A percentile compares a stretch with the other conserved stretches of the same genome.
phyloP scores from a whole-genome alignment of 2,113 vertebrate species.

The Ahaetulla prasina region DNA sequence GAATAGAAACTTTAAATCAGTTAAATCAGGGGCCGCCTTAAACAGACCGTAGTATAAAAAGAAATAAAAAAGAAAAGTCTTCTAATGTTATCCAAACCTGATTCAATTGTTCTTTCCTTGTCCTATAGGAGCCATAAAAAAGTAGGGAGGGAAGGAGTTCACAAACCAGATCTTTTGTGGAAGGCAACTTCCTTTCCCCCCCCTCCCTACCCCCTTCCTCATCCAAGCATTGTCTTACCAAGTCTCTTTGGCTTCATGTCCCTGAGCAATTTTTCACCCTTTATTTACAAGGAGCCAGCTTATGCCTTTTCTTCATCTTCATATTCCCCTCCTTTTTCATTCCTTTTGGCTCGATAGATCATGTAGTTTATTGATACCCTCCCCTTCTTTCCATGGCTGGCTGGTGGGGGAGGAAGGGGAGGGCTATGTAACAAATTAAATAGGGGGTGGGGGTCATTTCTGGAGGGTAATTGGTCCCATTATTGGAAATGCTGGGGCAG shows the following conservation, averaged over 20 bases:
- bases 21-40: neutral
- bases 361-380: constrained; percentile 32
- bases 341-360: constrained; percentile 32
- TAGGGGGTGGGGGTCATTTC: constrained; percentile 22
- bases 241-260: neutral
- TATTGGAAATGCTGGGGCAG: constrained; percentile 49
- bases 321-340: constrained; percentile 19
- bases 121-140: neutral
- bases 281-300: neutral
- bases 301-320: neutral
- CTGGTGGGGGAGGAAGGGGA: constrained; percentile 12
- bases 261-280: neutral
- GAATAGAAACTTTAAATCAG: neutral
- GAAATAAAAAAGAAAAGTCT: neutral
- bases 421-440: constrained; percentile 3
- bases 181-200: neutral
- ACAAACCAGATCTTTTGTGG: neutral
- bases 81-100: neutral
- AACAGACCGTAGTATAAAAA: neutral
- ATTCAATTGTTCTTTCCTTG: neutral
- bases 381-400: constrained; percentile 15
- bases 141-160: neutral
- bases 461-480: constrained; percentile 49
- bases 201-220: too few species aligned
- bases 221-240: neutral